Base-by-base conservation (phyloP, 1,140 invertebrate species). In the Cylas formicarius region DNA sequence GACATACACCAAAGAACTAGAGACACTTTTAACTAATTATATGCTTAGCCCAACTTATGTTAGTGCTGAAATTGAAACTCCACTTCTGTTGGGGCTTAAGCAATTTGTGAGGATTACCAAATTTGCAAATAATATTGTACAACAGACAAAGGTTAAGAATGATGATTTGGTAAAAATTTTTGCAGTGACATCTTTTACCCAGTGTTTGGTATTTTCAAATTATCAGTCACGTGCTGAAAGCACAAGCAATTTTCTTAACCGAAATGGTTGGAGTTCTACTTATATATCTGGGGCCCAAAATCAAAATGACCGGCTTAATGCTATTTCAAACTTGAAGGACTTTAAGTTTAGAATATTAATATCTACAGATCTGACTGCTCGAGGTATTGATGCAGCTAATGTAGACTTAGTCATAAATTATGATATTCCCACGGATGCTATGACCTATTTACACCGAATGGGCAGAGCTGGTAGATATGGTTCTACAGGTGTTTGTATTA, bases 371-470 rank as follows among this genome's bases (percentile, higher is more conserved):
- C 69, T 97, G 58, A 80, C 82, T 36, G 78, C 86, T 16, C 72
- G 84, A 52, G 84, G 95, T 10, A 89, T 98, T 53, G 95, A 99
- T 74, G 84, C 83, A 7, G 78, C 85, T 37, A 86, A 92, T 72
- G 82, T 97, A 5, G 87, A 98, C 72, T 69, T 98, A 27, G 84
- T 98, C 1, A 78, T 99, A 7, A 97, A 97, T 68, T 75, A 97
- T 56, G 94, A 97, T 64, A 62, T 85, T 26, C 90, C 96, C 2
- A 58, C 54, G 34, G 82, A 92, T 61, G 72, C 76, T 54, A 80
- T 87, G 39, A 95, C 89, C 2, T 98, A 97, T 75, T 75, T 98
- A 44, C 96, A 98, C 70, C 75, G 95, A 62, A 92, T 96, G 60
- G 95, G 95, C 4, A 75, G 94, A 56, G 90, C 91, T 36, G 95